Conservation (phyloP, 2,797 vertebrate species). For the Sarcophilus harrisii region DNA sequence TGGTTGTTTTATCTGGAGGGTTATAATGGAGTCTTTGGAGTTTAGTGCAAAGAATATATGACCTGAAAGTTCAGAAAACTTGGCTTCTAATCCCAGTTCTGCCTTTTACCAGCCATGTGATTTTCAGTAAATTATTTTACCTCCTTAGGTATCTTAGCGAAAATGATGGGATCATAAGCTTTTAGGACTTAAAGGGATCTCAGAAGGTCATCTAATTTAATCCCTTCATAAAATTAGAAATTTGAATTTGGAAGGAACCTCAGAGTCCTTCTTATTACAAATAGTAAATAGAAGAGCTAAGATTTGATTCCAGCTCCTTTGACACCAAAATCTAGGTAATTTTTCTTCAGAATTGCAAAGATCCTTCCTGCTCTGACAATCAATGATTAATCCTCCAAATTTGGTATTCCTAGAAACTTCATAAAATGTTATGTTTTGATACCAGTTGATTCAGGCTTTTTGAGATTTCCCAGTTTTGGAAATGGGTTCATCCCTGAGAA, state of each 20-base stretch:
- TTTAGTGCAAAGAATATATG: background rate
- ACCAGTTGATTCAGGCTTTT: background rate
- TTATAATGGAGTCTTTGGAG: background rate
- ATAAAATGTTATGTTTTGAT: background rate
- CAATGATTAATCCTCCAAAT: background rate
- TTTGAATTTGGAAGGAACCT: background rate
- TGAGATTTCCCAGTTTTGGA: constrained; percentile 9
- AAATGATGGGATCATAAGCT: background rate
- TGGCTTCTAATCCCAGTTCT: background rate
- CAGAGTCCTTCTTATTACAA: background rate
- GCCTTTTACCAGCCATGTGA: background rate
- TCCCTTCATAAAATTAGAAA: background rate
- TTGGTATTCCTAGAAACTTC: background rate
- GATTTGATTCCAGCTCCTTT: background rate
- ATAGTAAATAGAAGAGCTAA: background rate
- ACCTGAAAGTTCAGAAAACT: background rate
- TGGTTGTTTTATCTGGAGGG: background rate
- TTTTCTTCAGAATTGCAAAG: background rate
- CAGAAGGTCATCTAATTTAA: background rate
- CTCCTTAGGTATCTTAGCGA: background rate
- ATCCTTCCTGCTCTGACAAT: background rate
- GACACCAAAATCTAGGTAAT: background rate
- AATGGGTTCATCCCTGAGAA: constrained; percentile 55
- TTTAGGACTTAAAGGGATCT: background rate
- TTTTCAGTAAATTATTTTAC: background rate